Percentiles rank a stretch among this genome's conserved stretches.
Conservation (phyloP, 2,113 vertebrate species). For the cat (Felis catus) region DNA sequence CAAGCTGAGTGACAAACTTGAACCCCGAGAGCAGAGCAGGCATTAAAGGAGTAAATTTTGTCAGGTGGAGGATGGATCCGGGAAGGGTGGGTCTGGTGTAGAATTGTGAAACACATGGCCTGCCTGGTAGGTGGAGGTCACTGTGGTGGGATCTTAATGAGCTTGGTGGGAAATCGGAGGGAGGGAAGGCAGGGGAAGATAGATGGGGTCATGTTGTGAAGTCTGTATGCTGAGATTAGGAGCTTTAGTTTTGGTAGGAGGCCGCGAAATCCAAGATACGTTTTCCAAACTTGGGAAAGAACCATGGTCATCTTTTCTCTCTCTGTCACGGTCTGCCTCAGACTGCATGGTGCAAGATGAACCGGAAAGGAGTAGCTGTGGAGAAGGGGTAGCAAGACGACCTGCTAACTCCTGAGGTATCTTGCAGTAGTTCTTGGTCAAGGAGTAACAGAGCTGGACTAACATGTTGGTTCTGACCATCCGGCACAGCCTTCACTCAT, state of each 20-base stretch:
- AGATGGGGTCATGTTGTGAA: not conserved
- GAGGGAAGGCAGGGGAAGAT: not conserved
- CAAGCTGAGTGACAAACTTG: not conserved
- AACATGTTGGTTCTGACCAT: not conserved
- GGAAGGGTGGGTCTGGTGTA: not conserved
- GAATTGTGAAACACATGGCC: not conserved
- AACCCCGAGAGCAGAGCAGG: not conserved
- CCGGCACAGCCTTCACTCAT: not conserved
- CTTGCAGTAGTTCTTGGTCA: not conserved
- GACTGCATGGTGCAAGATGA: not conserved
- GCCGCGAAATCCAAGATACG: not conserved
- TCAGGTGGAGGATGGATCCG: not conserved
- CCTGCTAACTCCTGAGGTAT: not conserved
- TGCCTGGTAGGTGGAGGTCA: not conserved
- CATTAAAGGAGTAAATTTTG: not conserved
- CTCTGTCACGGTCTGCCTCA: not conserved
- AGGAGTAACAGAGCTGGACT: not conserved
- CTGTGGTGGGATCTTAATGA: not conserved
- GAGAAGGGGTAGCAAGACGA: not conserved
- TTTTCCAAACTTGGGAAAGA: slow-evolving; percentile 24
- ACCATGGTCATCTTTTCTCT: not conserved
- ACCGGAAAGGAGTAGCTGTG: not conserved
- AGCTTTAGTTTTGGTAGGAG: not conserved
- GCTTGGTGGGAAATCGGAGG: not conserved
- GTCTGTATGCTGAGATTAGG: not conserved